Percentiles rank a stretch among this genome's conserved stretches.
These are phyloP conservation scores for Scaptomyza cyrtandrae DNA, from an alignment of 2,888 invertebrate species.

Conservation along the genomic window DNA sequence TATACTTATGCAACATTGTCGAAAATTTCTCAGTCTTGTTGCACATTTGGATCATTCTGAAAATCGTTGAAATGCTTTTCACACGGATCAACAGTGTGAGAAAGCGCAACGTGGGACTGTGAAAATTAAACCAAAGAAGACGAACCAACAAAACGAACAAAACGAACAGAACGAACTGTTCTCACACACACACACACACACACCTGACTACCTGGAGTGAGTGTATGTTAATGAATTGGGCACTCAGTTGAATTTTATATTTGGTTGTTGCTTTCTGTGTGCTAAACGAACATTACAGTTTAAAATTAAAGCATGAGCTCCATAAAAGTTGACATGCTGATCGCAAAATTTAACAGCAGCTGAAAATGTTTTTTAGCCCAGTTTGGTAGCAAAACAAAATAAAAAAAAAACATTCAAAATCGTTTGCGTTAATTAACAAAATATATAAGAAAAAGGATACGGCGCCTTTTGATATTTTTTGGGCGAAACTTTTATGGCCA, in stretches of 20 bases:
- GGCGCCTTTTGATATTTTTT: slow-evolving; percentile 68
- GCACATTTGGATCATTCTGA: slow-evolving; percentile 55
- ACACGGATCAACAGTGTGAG: slow-evolving; percentile 79
- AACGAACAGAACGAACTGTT: slow-evolving; percentile 26
- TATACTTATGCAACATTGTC: slow-evolving; percentile 31
- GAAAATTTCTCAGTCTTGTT: slow-evolving; percentile 64
- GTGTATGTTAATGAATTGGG: slow-evolving; percentile 66
- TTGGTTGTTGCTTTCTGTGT: slow-evolving; percentile 6
- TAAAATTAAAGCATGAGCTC: slow-evolving; percentile 54
- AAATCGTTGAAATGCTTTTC: slow-evolving; percentile 78
- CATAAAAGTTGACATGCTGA: slow-evolving; percentile 60
- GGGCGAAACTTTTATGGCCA: slow-evolving; percentile 66
- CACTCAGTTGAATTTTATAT: slow-evolving; percentile 34
- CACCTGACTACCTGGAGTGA: slow-evolving; percentile 28
- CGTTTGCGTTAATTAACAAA: slow-evolving; percentile 65
- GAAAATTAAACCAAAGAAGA: slow-evolving; percentile 39
- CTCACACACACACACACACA: slow-evolving; percentile 18
- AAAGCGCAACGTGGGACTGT: slow-evolving; percentile 71
- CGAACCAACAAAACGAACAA: neutral
- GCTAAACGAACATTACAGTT: slow-evolving; percentile 62
- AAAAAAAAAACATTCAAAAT: slow-evolving; percentile 7
- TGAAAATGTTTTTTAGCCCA: slow-evolving; percentile 52
- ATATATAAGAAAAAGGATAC: slow-evolving; percentile 57
- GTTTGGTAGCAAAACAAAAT: slow-evolving; percentile 14
- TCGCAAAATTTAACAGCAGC: slow-evolving; percentile 63